These are phyloP conservation scores for Crotalus viridis DNA, from an alignment of 2,113 vertebrate species.

Conservation along the genomic window DNA sequence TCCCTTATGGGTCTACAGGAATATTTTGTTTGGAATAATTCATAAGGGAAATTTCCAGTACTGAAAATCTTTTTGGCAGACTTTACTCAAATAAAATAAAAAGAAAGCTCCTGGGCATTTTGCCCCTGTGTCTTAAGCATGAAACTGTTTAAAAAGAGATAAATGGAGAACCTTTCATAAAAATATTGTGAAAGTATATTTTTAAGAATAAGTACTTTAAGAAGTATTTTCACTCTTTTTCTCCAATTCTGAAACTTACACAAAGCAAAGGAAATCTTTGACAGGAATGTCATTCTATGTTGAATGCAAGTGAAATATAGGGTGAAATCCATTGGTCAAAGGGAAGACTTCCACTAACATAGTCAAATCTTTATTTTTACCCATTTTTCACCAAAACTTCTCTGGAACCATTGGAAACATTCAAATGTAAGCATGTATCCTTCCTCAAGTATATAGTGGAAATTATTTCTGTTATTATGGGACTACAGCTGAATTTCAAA, in stretches of 20 bases:
- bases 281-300: background rate
- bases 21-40: slow-evolving; percentile 62
- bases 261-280: background rate
- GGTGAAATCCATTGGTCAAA: background rate
- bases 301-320: background rate
- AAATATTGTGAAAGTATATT: background rate
- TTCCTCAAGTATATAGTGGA: background rate
- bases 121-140: slow-evolving; percentile 25
- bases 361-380: background rate
- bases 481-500: background rate
- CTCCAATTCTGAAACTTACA: background rate
- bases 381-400: background rate
- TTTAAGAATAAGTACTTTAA: background rate
- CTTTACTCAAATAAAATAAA: slow-evolving; percentile 58
- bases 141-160: slow-evolving; percentile 41
- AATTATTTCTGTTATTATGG: background rate
- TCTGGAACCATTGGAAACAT: background rate
- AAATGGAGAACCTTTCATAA: slow-evolving; percentile 32
- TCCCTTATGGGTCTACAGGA: slow-evolving; percentile 50
- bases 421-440: background rate
- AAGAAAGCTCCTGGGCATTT: slow-evolving; percentile 58
- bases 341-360: background rate
- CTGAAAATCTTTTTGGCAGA: slow-evolving; percentile 44
- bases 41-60: slow-evolving; percentile 67
- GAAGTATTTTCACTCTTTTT: background rate